Evolutionary conservation across 2,797 vertebrate genomes (phyloP), one percentile per base, ranked within the genome.

Genomic region (Ispidina picta): DNA sequence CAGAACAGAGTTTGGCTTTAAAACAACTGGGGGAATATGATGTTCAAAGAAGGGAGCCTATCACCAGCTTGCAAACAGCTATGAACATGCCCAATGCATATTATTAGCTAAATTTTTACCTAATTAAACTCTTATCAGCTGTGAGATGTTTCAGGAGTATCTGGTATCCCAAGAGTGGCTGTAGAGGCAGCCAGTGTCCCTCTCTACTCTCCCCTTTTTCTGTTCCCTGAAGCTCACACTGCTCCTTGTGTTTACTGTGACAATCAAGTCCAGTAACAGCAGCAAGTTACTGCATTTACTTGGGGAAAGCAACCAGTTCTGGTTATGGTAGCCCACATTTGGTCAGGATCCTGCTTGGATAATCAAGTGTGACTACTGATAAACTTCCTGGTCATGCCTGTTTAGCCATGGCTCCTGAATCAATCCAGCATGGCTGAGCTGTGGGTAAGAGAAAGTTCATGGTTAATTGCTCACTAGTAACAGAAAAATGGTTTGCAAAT

Each of bases 401-500:
- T 54, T 54, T 5, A 63, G 46, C 86, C 15, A 41, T 0, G 10
- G 62, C 69, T 91, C 66, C 86, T 73, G 77, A 84, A 92, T 89
- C 88, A 93, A 75, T 46, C 18, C 84, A 68, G 73, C 14, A 44
- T 41, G 81, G 86, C 63, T 79, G 77, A 89, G 70, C 74, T 93
- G 75, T 59, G 90, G 85, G 77, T 28, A 83, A 70, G 58, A 79
- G 56, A 91, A 76, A 73, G 76, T 68, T 93, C 58, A 79, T 28
- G 56, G 74, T 64, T 76, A 91, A 85, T 80, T 87, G 85, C 73
- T 95, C 85, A 48, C 28, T 84, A 60, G 59, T 77, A 86, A 69
- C 66, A 94, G 81, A 90, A 86, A 80, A 85, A 92, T 79, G 68
- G 70, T 44, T 92, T 94, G 72, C 72, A 88, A 86, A 92, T 92